These are phyloP conservation scores for Poeciliopsis retropinna DNA, from an alignment of 2,113 vertebrate species.

Conservation along the genomic window DNA sequence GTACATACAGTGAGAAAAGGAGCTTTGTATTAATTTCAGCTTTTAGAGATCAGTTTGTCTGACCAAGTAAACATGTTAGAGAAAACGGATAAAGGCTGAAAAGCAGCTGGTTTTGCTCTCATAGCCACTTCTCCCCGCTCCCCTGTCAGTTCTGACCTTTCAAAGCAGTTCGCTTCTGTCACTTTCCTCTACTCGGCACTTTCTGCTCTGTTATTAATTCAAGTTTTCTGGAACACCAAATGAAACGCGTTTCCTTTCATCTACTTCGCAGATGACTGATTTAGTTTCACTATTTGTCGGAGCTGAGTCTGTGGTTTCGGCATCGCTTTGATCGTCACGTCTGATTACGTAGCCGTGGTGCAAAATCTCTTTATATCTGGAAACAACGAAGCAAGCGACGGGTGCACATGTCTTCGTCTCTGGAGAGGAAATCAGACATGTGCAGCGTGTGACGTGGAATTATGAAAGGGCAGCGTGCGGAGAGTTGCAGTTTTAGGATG, in stretches of 20 bases:
- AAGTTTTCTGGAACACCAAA: neutral
- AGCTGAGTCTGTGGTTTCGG: neutral
- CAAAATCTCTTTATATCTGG: neutral
- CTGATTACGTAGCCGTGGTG: neutral
- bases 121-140: too few species aligned
- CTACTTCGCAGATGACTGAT: neutral
- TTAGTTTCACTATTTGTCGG: neutral
- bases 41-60: too few species aligned
- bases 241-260: neutral
- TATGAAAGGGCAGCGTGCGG: neutral
- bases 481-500: neutral
- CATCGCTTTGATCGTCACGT: neutral
- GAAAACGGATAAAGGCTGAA: too few species aligned
- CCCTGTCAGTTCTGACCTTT: too few species aligned
- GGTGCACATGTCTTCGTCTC: neutral
- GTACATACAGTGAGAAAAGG: neutral
- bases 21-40: neutral
- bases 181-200: neutral
- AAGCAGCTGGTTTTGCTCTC: too few species aligned
- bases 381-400: neutral
- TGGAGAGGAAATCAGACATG: neutral
- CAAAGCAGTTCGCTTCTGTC: neutral
- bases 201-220: neutral
- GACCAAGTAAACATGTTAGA: too few species aligned
- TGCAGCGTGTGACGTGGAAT: neutral